phyloP scores from a whole-genome alignment of 2,888 invertebrate species.

The Craniophora ligustri region DNA sequence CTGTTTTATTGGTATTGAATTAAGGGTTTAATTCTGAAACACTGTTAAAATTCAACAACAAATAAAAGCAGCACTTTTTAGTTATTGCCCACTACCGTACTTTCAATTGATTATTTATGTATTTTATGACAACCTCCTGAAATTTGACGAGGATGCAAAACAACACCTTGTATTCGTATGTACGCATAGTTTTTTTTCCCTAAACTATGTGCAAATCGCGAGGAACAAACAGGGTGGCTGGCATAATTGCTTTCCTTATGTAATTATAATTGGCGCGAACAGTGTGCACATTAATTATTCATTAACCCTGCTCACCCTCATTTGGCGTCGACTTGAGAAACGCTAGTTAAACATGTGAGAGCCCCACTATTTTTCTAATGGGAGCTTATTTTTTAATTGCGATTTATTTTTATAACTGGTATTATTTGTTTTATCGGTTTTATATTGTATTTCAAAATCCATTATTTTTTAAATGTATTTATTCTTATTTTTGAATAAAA shows the following conservation, averaged over 20 bases:
- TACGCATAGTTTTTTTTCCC: constrained; percentile 54
- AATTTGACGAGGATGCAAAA: no score
- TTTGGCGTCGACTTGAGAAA: constrained; percentile 80
- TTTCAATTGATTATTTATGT: no score
- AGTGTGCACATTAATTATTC: constrained; percentile 86
- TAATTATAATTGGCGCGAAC: constrained; percentile 85
- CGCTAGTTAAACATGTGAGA: constrained; percentile 77
- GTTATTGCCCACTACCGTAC: no score
- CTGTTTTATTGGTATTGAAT: no score
- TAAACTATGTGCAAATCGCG: constrained; percentile 56
- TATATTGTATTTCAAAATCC: not conserved
- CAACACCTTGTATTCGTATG: constrained; percentile 44
- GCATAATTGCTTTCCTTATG: constrained; percentile 82
- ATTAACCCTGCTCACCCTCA: constrained; percentile 79
- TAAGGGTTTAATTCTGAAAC: no score
- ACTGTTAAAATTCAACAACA: no score
- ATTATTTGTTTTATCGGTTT: not conserved
- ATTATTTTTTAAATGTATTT: not conserved
- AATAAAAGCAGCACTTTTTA: no score
- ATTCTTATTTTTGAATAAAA: no score
- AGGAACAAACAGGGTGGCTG: constrained; percentile 49
- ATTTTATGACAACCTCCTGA: no score
- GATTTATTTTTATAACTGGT: constrained; percentile 41
- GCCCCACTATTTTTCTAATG: constrained; percentile 73
- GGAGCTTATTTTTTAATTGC: constrained; percentile 73